A percentile compares a stretch with the other conserved stretches of the same genome.
phyloP scores from a whole-genome alignment of 37 sponge, comb jelly and placozoan genomes.

The Chondrosia reniformis region DNA sequence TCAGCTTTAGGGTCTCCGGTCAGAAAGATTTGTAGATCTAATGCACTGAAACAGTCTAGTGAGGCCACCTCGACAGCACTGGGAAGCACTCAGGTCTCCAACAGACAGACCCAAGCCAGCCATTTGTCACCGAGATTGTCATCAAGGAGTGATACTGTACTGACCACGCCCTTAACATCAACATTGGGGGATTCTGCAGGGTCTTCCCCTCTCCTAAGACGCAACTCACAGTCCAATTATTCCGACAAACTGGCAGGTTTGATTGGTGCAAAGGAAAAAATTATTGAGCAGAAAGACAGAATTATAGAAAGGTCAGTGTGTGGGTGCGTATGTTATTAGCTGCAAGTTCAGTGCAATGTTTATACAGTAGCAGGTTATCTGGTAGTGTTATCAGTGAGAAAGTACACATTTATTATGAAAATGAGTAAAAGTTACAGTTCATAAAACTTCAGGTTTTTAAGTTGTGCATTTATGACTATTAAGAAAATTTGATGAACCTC shows the following conservation, averaged over 20 bases:
- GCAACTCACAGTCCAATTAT: neutral
- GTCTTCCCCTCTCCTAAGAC: neutral
- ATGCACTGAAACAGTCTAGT: neutral
- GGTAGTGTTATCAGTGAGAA: too few species aligned
- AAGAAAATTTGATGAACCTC: too few species aligned
- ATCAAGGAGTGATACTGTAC: neutral
- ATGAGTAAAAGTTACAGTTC: too few species aligned
- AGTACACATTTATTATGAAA: too few species aligned
- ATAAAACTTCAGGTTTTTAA: too few species aligned
- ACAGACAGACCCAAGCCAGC: neutral
- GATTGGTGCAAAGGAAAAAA: constrained; percentile 28
- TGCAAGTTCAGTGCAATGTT: too few species aligned
- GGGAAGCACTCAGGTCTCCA: neutral
- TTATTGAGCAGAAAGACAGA: constrained; percentile 41
- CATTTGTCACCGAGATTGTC: neutral
- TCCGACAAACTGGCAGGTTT: constrained; percentile 5
- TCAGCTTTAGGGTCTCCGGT: neutral
- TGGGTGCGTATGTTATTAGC: too few species aligned
- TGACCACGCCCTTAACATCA: too few species aligned
- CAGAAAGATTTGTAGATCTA: neutral
- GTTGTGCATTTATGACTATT: too few species aligned
- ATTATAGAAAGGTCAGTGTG: constrained; percentile 49
- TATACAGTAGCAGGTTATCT: too few species aligned
- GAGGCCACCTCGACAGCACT: neutral
- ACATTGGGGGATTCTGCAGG: too few species aligned